These are phyloP conservation scores for Papilio glaucus DNA, from an alignment of 1,140 invertebrate species.

Conservation along the genomic window DNA sequence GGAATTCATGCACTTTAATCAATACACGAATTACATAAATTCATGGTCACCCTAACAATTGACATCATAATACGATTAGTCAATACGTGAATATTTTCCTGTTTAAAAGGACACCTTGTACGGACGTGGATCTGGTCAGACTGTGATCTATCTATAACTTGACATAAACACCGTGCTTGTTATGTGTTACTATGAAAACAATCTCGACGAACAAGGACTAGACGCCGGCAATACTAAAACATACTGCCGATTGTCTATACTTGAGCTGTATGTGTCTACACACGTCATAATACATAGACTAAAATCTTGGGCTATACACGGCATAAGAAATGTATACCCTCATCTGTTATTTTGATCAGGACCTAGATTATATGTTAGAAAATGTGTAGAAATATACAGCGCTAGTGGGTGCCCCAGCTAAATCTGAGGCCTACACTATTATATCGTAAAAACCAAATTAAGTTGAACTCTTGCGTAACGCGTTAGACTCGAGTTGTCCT, in stretches of 20 bases:
- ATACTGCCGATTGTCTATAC: not conserved
- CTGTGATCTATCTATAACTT: conserved; percentile 9
- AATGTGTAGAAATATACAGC: too few relatives aligned
- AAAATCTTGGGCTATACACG: too few relatives aligned
- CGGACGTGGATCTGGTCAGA: not conserved
- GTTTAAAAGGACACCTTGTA: not conserved
- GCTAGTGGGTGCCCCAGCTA: too few relatives aligned
- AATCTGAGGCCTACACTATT: too few relatives aligned
- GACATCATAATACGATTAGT: conserved; percentile 6
- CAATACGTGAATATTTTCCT: conserved; percentile 14
- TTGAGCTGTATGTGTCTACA: too few relatives aligned
- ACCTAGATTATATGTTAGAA: too few relatives aligned
- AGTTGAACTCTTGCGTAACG: too few relatives aligned
- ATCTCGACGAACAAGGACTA: not conserved
- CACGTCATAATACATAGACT: too few relatives aligned
- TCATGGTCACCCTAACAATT: not conserved
- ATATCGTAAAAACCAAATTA: too few relatives aligned
- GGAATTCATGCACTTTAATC: not conserved
- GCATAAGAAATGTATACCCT: too few relatives aligned
- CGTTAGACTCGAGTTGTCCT: too few relatives aligned
- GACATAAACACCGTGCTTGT: not conserved
- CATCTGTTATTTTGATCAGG: too few relatives aligned
- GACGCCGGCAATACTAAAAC: not conserved
- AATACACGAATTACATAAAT: not conserved
- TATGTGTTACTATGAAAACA: not conserved